Evolutionary conservation across 2,113 vertebrate species (phyloP), one percentile per base, ranked within the genome.

Genomic region (Indicator maculatus): DNA sequence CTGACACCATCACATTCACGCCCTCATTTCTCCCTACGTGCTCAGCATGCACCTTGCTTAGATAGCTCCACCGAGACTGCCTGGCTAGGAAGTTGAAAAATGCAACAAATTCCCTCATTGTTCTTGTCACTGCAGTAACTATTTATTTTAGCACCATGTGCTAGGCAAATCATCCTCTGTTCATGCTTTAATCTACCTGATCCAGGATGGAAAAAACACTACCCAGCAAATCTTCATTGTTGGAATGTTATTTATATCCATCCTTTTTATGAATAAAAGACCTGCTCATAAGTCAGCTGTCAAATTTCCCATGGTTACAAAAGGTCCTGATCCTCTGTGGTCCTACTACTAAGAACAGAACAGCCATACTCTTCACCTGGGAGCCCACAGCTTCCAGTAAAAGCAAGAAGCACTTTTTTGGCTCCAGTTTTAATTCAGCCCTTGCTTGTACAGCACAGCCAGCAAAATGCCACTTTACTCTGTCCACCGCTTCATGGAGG

Each of bases 401-500:
- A 82, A 73, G 71, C 89, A 78, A 36, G n/a, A 6, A 59, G 36
- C 4, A 2, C 11, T 31, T 76, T 27, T 18, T 66, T 38, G 47
- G 45, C 47, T 93, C 45, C 11, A 58, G 6, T 2, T 13, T 5
- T 4, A 17, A 2, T 3, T 39, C 58, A 67, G 60, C 15, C 30
- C 36, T 21, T 26, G 39, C 56, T 50, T 0, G 23, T 66, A 72
- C 63, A 3, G 28, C 7, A 26, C 31, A 7, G 75, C 30, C 50
- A 33, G 13, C 1, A 2, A 0, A 4, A 5, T 2, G 4, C 14
- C 27, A 0, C 66, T 41, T 5, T 30, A 0, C 53, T 52, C 28
- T 53, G 31, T 1, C 4, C 69, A 47, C 16, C 55, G 58, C 63
- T 39, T 24, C 41, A 1, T 0, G 7, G 30, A n/a, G 33, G 12